Base-by-base conservation (phyloP, 1,140 invertebrate genomes). In the Drosophila hydei region DNA sequence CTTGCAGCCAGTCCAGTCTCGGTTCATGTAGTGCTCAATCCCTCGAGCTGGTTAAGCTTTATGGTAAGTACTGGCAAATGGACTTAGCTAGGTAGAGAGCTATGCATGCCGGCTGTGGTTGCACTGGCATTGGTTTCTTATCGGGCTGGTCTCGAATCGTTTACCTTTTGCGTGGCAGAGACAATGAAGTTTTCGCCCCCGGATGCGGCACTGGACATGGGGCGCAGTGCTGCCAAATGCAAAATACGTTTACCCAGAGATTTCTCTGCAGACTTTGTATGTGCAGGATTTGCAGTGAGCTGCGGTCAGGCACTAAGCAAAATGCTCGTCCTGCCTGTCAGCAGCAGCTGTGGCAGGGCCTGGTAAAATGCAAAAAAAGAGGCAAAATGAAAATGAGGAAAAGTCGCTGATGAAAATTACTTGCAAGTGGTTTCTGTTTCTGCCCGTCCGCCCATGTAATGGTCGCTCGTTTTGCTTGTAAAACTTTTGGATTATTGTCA, bases 401-500 rank as follows among this genome's bases (percentile, higher is more conserved):
- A 77, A 75, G 59, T 72, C 79, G 81, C 83, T 88, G 81, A 85
- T 85, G 81, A 88, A 85, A 85, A 85, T 85, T 77, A 71, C 83
- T 85, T 85, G 80, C 81, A 85, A 85, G 80, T 85, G 80, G 80
- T 85, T 85, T 87, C 81, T 87, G 81, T 80, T 87, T 80, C 80
- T 81, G 77, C 72, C 75, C 40, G 64, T 59, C 71, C 60, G 55
- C 69, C 77, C 74, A 70, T 87, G 81, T 88, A 88, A 88, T 87
- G 83, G 75, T 72, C 83, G 75, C 77, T 87, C 78, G 83, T 87
- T 85, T 87, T 88, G 83, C 83, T 88, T 88, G 83, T 87, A 87
- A 87, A 87, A 87, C 83, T 87, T 87, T 88, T 87, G 83, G 83
- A 87, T 87, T 87, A 87, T 87, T 87, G 83, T 87, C 81, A 87